phyloP scores from a whole-genome alignment of 2,797 vertebrate species.

The Euthynnus affinis region DNA sequence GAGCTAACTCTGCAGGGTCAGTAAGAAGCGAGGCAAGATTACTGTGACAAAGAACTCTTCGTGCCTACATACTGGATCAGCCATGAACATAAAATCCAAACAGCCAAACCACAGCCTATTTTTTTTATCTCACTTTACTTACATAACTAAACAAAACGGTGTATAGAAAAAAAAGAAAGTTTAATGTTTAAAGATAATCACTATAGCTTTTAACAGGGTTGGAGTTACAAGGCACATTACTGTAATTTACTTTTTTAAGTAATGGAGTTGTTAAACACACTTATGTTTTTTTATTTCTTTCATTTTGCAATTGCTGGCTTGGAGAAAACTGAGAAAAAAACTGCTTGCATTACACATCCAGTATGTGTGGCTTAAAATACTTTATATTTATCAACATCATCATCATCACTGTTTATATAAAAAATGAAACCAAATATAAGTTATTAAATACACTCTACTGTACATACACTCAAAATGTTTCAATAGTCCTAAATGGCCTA shows the following conservation, averaged over 20 bases:
- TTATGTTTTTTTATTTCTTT: not conserved
- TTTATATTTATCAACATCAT: not conserved
- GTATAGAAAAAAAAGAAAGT: not conserved
- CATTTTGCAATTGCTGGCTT: too few relatives aligned
- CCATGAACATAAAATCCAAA: conserved; percentile 19
- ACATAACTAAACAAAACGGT: not conserved
- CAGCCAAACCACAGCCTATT: not conserved
- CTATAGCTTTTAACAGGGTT: not conserved
- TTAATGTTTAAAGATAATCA: not conserved
- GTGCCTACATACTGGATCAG: not conserved
- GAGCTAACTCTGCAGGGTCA: conserved; percentile 47
- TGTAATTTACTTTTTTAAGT: not conserved
- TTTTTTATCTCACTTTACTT: not conserved
- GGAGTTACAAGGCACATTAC: not conserved
- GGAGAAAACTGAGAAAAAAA: too few relatives aligned
- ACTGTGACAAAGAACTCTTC: conserved; percentile 38
- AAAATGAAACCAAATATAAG: too few relatives aligned
- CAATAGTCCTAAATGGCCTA: not conserved
- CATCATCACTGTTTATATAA: not conserved
- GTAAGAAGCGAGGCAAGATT: conserved; percentile 32
- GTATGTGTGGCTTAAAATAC: not conserved
- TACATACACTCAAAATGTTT: not conserved
- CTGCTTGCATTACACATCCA: not conserved
- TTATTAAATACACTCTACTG: too few relatives aligned
- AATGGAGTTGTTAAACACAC: too few relatives aligned